A percentile compares a stretch with the other conserved stretches of the same genome.
phyloP scores from a whole-genome alignment of 1,140 invertebrate genomes.

The Orius insidiosus region DNA sequence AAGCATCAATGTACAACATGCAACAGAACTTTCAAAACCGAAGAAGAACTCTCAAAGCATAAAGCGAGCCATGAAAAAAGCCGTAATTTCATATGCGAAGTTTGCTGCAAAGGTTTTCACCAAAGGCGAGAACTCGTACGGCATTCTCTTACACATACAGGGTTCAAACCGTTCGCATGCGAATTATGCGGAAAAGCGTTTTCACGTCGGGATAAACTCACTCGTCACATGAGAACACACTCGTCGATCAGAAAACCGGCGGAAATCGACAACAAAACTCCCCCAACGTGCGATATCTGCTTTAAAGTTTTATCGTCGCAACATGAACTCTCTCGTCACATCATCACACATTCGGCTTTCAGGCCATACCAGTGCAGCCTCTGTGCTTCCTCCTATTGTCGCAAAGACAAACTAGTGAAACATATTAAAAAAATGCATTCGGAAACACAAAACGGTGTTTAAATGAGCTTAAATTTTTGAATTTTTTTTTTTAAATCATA shows the following conservation, averaged over 20 bases:
- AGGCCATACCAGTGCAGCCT: conserved; percentile 12
- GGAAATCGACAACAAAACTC: neutral
- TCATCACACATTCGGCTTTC: conserved; percentile 7
- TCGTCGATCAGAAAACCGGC: neutral
- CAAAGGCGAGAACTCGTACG: conserved; percentile 20
- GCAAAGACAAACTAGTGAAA: conserved; percentile 13
- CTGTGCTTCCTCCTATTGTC: conserved; percentile 8
- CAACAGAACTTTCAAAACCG: neutral
- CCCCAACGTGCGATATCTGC: conserved; percentile 7
- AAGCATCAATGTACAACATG: neutral
- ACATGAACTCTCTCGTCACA: conserved; percentile 10
- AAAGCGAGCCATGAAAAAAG: neutral
- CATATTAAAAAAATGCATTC: conserved; percentile 10
- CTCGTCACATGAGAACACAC: conserved; percentile 9
- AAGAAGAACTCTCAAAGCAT: neutral
- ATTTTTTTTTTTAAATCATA: no score
- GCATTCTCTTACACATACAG: conserved; percentile 31
- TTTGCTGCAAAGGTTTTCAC: conserved; percentile 25
- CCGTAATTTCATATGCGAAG: conserved; percentile 10
- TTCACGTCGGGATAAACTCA: conserved; percentile 9
- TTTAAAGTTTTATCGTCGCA: conserved; percentile 7
- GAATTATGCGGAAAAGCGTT: conserved; percentile 32
- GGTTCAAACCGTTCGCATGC: conserved; percentile 34
- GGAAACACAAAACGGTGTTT: neutral
- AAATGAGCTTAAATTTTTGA: neutral